A percentile compares a stretch with the other conserved stretches of the same genome.
phyloP scores from a whole-genome alignment of 2,888 invertebrate genomes.

The Meteorus cinctellus region DNA sequence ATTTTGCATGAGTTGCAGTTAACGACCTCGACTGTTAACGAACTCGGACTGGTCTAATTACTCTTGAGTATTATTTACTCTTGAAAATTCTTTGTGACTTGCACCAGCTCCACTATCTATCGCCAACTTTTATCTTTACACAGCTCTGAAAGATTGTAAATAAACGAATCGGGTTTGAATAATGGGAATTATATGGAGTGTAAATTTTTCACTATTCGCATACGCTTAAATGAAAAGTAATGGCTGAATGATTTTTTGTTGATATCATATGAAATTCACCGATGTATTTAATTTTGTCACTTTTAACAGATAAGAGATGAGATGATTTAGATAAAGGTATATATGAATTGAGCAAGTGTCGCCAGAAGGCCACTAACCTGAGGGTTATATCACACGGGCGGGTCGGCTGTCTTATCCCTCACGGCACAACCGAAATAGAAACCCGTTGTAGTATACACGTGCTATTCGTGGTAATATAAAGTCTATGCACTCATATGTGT shows the following conservation, averaged over 20 bases:
- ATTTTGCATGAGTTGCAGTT: conserved; percentile 50
- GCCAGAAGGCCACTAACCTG: conserved; percentile 65
- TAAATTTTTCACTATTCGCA: too few species aligned
- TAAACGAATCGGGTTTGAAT: too few species aligned
- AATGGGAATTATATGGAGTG: not conserved
- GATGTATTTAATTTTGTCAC: not conserved
- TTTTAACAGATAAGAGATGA: not conserved
- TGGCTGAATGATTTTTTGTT: not conserved
- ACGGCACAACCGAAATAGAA: conserved; percentile 63
- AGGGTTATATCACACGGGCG: conserved; percentile 65
- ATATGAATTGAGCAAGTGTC: conserved; percentile 45
- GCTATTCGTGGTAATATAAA: conserved; percentile 43
- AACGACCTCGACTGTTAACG: conserved; percentile 62
- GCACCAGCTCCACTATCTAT: not conserved
- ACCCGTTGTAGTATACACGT: conserved; percentile 50
- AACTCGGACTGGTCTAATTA: conserved; percentile 63
- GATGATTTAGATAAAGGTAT: not conserved
- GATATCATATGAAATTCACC: not conserved
- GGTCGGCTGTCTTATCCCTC: conserved; percentile 53
- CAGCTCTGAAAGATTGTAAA: not conserved
- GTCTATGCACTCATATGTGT: conserved; percentile 38
- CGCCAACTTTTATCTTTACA: not conserved
- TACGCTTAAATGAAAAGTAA: too few species aligned
- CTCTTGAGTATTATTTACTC: conserved; percentile 50
- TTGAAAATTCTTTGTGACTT: not conserved